Percentiles rank a stretch among this genome's conserved stretches.
These are phyloP conservation scores for Dryobates pubescens DNA, from an alignment of 2,797 vertebrate genomes.

Conservation along the genomic window DNA sequence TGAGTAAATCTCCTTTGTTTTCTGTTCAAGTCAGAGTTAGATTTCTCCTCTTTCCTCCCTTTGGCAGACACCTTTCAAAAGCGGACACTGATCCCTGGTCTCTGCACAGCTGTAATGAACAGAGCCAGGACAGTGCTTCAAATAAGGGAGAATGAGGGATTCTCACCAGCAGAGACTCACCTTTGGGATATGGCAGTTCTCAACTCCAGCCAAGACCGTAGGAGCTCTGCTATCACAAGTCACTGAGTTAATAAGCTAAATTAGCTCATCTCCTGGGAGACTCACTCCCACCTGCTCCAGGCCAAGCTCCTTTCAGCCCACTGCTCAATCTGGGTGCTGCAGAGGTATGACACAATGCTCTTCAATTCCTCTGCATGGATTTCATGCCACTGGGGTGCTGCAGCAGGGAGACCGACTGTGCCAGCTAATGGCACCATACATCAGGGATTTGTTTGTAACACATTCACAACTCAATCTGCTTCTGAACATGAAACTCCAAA, in stretches of 20 bases:
- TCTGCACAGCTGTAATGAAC: not conserved
- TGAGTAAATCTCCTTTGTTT: not conserved
- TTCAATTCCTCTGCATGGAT: not conserved
- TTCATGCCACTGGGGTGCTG: not conserved
- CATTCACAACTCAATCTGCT: not conserved
- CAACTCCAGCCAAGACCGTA: not conserved
- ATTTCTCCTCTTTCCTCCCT: not conserved
- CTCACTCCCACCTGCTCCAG: constrained; percentile 32
- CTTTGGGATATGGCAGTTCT: constrained; percentile 12
- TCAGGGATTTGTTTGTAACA: not conserved
- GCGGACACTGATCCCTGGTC: not conserved
- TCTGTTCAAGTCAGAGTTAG: not conserved
- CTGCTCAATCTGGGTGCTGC: not conserved
- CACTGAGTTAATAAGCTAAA: not conserved
- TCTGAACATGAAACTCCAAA: not conserved
- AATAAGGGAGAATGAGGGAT: not conserved
- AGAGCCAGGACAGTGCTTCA: not conserved
- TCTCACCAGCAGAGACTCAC: constrained; percentile 5
- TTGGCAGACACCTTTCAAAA: not conserved
- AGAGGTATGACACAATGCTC: not conserved
- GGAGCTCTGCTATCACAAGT: constrained; percentile 39
- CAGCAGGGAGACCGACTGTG: not conserved
- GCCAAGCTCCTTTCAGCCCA: constrained; percentile 1
- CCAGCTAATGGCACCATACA: not conserved
- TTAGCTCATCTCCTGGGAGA: constrained; percentile 44